phyloP scores from a whole-genome alignment of 92 coral and sea anemone genomes.

The Palythoa caribaeorum region DNA sequence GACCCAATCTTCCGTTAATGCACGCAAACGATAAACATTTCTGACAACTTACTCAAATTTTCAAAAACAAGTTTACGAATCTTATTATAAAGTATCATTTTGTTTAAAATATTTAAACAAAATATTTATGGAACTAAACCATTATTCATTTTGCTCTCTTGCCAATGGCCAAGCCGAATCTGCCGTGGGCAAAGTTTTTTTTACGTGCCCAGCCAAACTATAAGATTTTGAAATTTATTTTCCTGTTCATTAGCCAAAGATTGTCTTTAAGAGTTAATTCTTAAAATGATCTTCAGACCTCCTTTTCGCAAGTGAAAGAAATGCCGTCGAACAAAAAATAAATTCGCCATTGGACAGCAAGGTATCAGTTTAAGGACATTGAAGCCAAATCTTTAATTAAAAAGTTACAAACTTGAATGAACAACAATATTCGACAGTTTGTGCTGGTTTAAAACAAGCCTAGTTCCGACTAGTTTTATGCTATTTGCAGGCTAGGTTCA shows the following conservation, averaged over 20 bases:
- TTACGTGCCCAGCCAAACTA: not conserved
- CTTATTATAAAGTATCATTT: not conserved
- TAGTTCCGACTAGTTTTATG: no score
- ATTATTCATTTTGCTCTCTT: not conserved
- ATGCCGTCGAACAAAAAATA: not conserved
- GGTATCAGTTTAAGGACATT: not conserved
- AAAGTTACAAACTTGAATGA: no score
- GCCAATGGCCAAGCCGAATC: not conserved
- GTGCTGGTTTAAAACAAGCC: no score
- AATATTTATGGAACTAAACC: not conserved
- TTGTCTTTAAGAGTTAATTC: not conserved
- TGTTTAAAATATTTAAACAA: slow-evolving; percentile 6
- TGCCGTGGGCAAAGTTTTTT: slow-evolving; percentile 14
- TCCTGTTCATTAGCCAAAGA: not conserved
- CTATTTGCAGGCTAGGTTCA: no score
- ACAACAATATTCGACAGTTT: no score
- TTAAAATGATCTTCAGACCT: no score
- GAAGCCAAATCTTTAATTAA: no score
- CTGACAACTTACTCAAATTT: not conserved
- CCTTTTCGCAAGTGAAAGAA: not conserved
- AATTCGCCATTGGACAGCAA: not conserved
- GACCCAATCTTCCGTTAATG: not conserved
- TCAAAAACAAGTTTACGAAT: not conserved
- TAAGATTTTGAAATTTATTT: not conserved
- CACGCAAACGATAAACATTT: slow-evolving; percentile 1